phyloP scores from a whole-genome alignment of 2,797 vertebrate species.

The Hemitrygon akajei region DNA sequence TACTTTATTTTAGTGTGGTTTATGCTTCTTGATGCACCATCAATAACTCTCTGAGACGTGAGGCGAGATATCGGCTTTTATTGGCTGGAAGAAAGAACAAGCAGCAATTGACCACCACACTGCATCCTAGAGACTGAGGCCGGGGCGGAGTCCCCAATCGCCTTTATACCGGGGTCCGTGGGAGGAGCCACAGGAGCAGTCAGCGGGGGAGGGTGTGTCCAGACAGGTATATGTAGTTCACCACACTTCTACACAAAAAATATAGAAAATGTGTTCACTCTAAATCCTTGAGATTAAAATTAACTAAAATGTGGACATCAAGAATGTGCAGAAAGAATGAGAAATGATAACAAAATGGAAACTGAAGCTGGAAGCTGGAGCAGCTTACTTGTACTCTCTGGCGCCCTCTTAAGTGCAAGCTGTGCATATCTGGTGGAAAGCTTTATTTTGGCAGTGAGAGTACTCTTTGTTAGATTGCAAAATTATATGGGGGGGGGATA shows the following conservation, averaged over 20 bases:
- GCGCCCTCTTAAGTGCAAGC: constrained; percentile 7
- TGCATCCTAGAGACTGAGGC: no score
- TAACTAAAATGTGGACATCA: not conserved
- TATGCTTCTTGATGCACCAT: no score
- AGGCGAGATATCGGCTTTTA: no score
- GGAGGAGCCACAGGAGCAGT: no score
- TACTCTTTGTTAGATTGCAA: no score
- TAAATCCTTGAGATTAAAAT: not conserved
- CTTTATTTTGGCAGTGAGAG: not conserved
- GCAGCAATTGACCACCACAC: no score
- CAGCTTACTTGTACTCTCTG: not conserved
- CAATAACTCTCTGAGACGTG: no score
- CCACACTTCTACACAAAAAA: not conserved
- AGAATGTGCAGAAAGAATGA: not conserved
- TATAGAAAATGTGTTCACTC: not conserved
- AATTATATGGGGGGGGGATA: not conserved
- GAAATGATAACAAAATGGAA: not conserved
- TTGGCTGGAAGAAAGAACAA: no score
- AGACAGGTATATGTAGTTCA: no score
- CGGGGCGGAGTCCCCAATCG: no score
- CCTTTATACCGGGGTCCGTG: no score
- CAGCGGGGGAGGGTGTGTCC: no score
- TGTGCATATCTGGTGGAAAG: not conserved
- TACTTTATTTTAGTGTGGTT: not conserved
- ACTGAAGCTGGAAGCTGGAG: not conserved